Percentiles rank a stretch among this genome's conserved stretches.
Conservation (phyloP, 2,797 vertebrate species). For the Pangasius sanitwongsei region DNA sequence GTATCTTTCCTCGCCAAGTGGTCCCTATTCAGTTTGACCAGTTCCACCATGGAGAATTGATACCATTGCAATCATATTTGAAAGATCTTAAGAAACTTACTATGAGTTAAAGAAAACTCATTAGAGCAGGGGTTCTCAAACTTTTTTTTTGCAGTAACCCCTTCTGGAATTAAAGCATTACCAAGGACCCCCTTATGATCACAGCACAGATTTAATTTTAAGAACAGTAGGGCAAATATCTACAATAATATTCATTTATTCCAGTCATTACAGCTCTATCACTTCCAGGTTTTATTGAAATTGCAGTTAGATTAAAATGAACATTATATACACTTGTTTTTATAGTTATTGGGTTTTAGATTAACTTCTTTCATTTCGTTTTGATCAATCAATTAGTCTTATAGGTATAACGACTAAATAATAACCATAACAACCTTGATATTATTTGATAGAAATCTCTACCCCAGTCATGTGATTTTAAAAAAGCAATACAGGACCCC, state of each 20-base stretch:
- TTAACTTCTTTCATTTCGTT: background rate
- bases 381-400: background rate
- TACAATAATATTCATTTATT: background rate
- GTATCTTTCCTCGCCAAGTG: background rate
- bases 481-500: background rate
- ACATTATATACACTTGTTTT: background rate
- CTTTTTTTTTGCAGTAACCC: background rate
- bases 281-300: background rate
- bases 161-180: no score
- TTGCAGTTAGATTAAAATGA: background rate
- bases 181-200: background rate
- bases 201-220: slow-evolving; percentile 1
- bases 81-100: background rate
- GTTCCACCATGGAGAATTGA: background rate
- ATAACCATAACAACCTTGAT: background rate
- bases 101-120: background rate
- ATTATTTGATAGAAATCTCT: background rate
- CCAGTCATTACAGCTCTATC: background rate
- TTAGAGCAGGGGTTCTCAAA: background rate
- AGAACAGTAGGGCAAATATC: background rate
- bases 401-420: background rate
- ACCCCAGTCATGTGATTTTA: no score
- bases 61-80: no score
- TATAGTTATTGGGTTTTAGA: background rate
- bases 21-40: background rate